phyloP scores from a whole-genome alignment of 1,140 invertebrate species.

The Formica exsecta region DNA sequence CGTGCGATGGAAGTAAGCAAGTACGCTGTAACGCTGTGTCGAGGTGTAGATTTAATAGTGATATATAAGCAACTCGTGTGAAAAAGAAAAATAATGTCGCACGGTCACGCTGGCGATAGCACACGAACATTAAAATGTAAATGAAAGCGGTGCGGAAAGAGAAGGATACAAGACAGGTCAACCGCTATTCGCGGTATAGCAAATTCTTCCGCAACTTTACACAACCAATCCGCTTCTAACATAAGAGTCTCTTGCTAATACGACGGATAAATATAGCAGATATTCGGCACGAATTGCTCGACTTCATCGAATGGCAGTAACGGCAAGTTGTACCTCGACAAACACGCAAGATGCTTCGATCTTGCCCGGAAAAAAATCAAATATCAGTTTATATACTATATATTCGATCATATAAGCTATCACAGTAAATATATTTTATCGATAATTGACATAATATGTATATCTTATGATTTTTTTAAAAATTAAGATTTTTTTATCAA shows the following conservation, averaged over 20 bases:
- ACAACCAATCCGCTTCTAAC: conserved; percentile 18
- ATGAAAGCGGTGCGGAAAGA: conserved; percentile 47
- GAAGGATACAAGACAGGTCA: conserved; percentile 14
- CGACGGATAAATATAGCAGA: conserved; percentile 41
- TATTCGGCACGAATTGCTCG: not conserved
- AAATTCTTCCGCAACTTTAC: conserved; percentile 29
- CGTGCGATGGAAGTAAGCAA: not conserved
- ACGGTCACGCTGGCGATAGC: conserved; percentile 7
- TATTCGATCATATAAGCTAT: not conserved
- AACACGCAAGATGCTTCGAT: conserved; percentile 7
- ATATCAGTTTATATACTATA: not conserved
- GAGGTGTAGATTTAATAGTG: conserved; percentile 15
- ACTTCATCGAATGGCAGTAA: not conserved
- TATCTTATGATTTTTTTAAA: not conserved
- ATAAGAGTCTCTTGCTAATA: conserved; percentile 51
- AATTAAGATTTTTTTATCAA: not conserved
- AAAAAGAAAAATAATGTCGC: conserved; percentile 9
- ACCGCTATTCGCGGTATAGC: conserved; percentile 17
- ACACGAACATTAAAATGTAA: conserved; percentile 68
- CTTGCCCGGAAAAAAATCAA: conserved; percentile 14
- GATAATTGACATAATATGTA: not conserved
- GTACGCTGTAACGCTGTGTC: too few relatives aligned
- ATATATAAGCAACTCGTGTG: conserved; percentile 12
- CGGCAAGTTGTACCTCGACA: not conserved
- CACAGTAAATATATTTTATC: conserved; percentile 16